phyloP scores from a whole-genome alignment of 64 coral and sea anemone species.

The Stylophora pistillata region DNA sequence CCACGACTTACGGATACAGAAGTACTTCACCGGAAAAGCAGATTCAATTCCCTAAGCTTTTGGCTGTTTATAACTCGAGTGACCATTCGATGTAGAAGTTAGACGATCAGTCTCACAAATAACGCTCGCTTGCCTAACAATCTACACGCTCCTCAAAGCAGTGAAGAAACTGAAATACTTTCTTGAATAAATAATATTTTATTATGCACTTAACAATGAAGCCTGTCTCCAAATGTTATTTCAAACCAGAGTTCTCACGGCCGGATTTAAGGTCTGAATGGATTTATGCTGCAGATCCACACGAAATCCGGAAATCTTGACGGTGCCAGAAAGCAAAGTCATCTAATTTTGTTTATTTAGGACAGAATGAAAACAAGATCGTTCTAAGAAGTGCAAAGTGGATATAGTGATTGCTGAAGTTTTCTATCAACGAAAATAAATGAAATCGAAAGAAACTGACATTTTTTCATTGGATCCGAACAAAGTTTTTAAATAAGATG shows the following conservation, averaged over 20 bases:
- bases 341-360: not conserved
- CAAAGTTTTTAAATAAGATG: not conserved
- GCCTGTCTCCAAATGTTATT: not conserved
- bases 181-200: not conserved
- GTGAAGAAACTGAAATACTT: not conserved
- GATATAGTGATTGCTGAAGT: not conserved
- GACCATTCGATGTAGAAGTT: not conserved
- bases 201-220: not conserved
- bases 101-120: not conserved
- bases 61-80: not conserved
- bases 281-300: too few relatives aligned
- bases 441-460: not conserved
- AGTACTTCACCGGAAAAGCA: not conserved
- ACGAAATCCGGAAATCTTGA: slow-evolving; percentile 18
- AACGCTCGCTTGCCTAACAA: too few relatives aligned
- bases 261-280: not conserved
- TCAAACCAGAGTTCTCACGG: slow-evolving; percentile 9
- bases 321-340: not conserved
- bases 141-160: not conserved
- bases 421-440: not conserved
- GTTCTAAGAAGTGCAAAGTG: not conserved
- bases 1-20: not conserved
- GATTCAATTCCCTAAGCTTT: not conserved
- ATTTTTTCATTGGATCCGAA: not conserved
- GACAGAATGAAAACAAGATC: not conserved